Conservation (phyloP, 2,888 invertebrate species). For the Sipha maydis region DNA sequence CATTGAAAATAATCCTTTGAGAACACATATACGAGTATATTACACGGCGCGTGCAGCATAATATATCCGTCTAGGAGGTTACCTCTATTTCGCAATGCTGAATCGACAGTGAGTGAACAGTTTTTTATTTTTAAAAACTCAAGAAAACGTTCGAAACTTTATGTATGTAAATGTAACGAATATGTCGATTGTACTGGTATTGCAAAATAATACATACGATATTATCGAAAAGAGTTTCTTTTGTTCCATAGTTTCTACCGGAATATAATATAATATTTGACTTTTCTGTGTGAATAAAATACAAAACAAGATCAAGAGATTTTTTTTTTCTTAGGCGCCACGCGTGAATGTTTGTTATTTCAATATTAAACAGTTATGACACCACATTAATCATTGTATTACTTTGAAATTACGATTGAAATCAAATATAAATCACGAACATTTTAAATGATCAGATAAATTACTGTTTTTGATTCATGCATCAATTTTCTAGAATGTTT, state of each 20-base stretch:
- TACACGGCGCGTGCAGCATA: no score
- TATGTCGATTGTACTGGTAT: background rate
- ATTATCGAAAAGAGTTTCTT: background rate
- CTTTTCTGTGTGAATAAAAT: background rate
- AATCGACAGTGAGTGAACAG: background rate
- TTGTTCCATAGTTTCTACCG: background rate
- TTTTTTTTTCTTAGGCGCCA: background rate
- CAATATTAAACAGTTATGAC: conserved; percentile 17
- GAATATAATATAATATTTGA: background rate
- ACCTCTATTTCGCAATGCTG: no score
- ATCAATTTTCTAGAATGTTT: background rate
- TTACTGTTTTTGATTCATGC: background rate
- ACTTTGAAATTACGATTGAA: background rate
- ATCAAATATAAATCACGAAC: background rate
- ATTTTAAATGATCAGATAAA: background rate
- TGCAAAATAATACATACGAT: background rate
- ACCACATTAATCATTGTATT: background rate
- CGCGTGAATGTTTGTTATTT: conserved; percentile 13
- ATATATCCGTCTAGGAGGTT: no score
- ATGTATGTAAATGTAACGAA: background rate
- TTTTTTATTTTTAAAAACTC: background rate
- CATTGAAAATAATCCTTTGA: background rate
- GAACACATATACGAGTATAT: no score
- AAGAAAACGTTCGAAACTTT: background rate
- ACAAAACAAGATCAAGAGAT: background rate